Evolutionary conservation across 2,888 invertebrate genomes (phyloP).

Genomic region (Drepana falcataria): DNA sequence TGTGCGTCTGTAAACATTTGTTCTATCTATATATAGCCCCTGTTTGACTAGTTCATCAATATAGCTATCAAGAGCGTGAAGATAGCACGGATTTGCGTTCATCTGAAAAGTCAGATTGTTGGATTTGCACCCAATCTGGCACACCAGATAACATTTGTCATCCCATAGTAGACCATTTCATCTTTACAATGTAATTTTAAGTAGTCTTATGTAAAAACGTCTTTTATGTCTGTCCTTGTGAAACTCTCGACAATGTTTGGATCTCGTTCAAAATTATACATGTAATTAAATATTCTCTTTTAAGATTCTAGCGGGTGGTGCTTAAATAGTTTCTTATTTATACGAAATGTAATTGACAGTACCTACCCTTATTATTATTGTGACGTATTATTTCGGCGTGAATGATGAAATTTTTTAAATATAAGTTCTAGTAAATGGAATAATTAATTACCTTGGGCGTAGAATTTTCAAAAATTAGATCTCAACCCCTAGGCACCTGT

Average conservation of each 20-base stretch:
- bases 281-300: constrained; percentile 35
- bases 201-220: constrained; percentile 51
- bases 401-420: constrained; percentile 38
- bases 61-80: too few relatives aligned
- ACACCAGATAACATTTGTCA: constrained; percentile 4
- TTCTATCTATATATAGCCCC: too few relatives aligned
- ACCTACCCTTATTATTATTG: constrained; percentile 50
- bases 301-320: constrained; percentile 65
- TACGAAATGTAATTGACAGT: constrained; percentile 36
- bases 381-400: constrained; percentile 67
- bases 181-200: constrained; percentile 46
- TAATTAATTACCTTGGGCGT: constrained; percentile 38
- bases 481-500: constrained; percentile 58
- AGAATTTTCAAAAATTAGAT: constrained; percentile 68
- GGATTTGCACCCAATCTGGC: too few relatives aligned
- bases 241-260: constrained; percentile 46
- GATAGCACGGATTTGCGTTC: too few relatives aligned
- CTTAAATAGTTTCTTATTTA: constrained; percentile 53
- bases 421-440: constrained; percentile 48
- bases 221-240: constrained; percentile 43
- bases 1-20: too few relatives aligned
- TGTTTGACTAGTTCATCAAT: too few relatives aligned
- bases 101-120: too few relatives aligned
- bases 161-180: constrained; percentile 24
- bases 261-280: constrained; percentile 65